phyloP scores from a whole-genome alignment of 1,140 invertebrate genomes.

The Diprion similis region DNA sequence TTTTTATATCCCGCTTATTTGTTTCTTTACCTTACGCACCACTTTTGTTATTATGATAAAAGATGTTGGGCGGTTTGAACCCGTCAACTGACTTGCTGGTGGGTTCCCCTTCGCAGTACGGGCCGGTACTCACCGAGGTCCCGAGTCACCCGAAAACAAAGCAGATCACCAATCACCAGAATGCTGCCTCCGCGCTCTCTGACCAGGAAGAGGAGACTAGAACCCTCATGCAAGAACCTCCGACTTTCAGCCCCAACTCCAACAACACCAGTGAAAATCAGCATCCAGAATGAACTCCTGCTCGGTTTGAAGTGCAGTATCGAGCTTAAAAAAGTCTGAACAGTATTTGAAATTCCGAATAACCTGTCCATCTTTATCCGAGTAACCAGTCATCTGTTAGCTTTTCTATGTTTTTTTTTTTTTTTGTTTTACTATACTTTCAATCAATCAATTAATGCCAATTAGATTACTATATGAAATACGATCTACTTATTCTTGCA shows the following conservation, averaged over 20 bases:
- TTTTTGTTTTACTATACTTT: too few relatives aligned
- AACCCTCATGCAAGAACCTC: conserved; percentile 54
- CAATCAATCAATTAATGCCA: too few relatives aligned
- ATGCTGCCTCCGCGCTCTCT: conserved; percentile 49
- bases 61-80: conserved; percentile 64
- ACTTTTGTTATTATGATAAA: conserved; percentile 54
- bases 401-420: too few relatives aligned
- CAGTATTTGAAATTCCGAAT: too few relatives aligned
- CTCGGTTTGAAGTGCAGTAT: neutral
- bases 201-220: conserved; percentile 59
- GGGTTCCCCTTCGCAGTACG: conserved; percentile 64
- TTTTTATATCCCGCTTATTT: conserved; percentile 24
- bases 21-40: conserved; percentile 52
- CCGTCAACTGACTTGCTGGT: conserved; percentile 64
- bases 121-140: conserved; percentile 60
- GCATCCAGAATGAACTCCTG: neutral
- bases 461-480: too few relatives aligned
- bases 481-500: too few relatives aligned
- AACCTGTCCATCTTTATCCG: too few relatives aligned
- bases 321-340: too few relatives aligned
- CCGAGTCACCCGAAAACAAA: conserved; percentile 55
- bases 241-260: neutral
- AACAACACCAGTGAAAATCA: neutral
- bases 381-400: too few relatives aligned
- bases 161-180: conserved; percentile 38